Conservation (phyloP, 53 echinoderm and acorn worm species). For the Luidia sarsii region DNA sequence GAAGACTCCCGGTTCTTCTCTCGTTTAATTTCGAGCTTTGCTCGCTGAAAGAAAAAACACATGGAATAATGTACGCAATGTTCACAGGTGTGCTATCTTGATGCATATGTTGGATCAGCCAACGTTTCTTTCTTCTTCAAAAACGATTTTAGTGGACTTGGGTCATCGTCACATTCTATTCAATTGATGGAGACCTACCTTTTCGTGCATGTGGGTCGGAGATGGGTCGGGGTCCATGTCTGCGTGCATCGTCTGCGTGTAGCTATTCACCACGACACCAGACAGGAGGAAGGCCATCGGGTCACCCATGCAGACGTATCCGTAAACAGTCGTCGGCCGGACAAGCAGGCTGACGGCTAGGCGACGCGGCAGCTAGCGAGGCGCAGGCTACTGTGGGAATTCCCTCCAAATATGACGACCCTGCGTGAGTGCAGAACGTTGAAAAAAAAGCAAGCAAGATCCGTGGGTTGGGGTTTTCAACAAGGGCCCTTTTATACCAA, state of each 20-base stretch:
- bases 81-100: background rate
- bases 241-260: background rate
- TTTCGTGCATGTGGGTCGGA: background rate
- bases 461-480: too few species aligned
- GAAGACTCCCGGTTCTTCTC: slow-evolving; percentile 42
- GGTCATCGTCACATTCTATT: background rate
- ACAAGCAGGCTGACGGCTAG: too few species aligned
- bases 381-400: too few species aligned
- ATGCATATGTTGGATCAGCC: too few species aligned
- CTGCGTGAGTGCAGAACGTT: too few species aligned
- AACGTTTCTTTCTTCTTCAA: background rate
- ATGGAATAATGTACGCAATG: background rate
- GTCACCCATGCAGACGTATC: too few species aligned
- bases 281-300: slow-evolving; percentile 6
- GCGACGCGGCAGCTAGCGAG: too few species aligned
- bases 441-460: too few species aligned
- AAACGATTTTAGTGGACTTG: too few species aligned
- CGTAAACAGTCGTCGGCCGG: too few species aligned
- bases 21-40: slow-evolving; percentile 3
- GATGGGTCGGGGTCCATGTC: background rate
- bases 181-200: background rate
- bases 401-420: too few species aligned
- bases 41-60: background rate
- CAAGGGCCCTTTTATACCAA: too few species aligned
- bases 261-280: background rate